Conservation (phyloP, 2,888 invertebrate species). For the Cheilosia impressa region DNA sequence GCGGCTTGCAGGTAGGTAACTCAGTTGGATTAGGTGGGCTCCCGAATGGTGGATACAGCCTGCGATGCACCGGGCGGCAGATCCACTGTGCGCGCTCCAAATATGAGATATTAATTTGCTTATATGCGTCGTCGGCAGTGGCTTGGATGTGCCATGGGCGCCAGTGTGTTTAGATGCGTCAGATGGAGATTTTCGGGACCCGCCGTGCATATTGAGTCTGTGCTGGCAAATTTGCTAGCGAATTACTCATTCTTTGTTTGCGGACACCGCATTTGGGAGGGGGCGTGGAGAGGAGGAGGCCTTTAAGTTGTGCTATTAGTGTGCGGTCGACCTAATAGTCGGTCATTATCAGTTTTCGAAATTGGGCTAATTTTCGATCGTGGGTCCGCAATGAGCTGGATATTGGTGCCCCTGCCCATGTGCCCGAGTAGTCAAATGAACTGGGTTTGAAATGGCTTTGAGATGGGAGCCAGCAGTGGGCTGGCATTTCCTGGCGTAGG, state of each 20-base stretch:
- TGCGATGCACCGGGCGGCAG: slow-evolving; percentile 14
- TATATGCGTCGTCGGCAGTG: slow-evolving; percentile 57
- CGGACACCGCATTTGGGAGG: not conserved
- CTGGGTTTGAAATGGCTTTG: not conserved
- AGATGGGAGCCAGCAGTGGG: no score
- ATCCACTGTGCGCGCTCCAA: slow-evolving; percentile 44
- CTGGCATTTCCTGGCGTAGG: no score
- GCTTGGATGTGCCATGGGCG: slow-evolving; percentile 66
- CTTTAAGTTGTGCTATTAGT: slow-evolving; percentile 62
- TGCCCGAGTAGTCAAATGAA: not conserved
- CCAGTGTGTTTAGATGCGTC: slow-evolving; percentile 71
- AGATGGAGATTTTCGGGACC: slow-evolving; percentile 34
- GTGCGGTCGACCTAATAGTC: slow-evolving; percentile 62
- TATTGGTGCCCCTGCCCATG: not conserved
- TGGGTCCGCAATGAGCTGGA: not conserved
- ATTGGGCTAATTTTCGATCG: slow-evolving; percentile 49
- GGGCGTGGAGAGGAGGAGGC: slow-evolving; percentile 47
- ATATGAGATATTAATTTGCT: slow-evolving; percentile 74
- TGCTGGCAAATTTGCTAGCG: slow-evolving; percentile 42
- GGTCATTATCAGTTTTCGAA: slow-evolving; percentile 65
- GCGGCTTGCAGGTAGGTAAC: slow-evolving; percentile 66
- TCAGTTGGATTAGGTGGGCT: slow-evolving; percentile 59
- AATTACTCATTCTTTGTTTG: slow-evolving; percentile 30
- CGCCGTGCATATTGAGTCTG: slow-evolving; percentile 2
- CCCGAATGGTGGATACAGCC: slow-evolving; percentile 51